phyloP scores from a whole-genome alignment of 2,888 invertebrate species.

The Trachelus tabidus region DNA sequence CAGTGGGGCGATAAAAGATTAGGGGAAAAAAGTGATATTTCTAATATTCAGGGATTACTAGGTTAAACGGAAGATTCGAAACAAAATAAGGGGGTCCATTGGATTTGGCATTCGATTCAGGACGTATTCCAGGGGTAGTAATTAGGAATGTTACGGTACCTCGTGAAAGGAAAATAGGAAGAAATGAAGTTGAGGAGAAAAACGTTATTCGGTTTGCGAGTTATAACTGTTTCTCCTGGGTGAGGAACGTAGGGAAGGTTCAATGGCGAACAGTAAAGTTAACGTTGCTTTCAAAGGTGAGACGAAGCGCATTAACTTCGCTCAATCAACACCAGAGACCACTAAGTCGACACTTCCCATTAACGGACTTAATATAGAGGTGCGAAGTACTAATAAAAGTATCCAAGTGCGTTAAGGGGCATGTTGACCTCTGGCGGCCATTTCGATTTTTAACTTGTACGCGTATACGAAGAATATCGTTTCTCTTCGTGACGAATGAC shows the following conservation, averaged over 20 bases:
- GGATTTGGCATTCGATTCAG: background rate
- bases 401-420: constrained; percentile 4
- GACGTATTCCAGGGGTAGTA: background rate
- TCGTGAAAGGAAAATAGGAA: background rate
- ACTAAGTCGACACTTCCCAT: constrained; percentile 36
- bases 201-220: background rate
- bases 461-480: background rate
- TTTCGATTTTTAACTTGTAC: background rate
- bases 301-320: constrained; percentile 26
- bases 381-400: constrained; percentile 43
- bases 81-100: background rate
- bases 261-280: constrained; percentile 25
- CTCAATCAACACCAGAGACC: constrained; percentile 30
- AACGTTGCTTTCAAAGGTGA: constrained; percentile 31
- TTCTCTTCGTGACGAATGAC: background rate
- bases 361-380: constrained; percentile 37
- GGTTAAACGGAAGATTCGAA: background rate
- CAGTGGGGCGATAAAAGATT: background rate
- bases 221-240: constrained; percentile 12
- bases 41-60: background rate
- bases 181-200: background rate
- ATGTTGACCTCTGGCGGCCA: background rate
- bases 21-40: background rate
- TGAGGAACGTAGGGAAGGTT: background rate
- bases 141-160: background rate